These are phyloP conservation scores for Orientallactaga bullata DNA, from an alignment of 2,113 vertebrate species.

Conservation along the genomic window DNA sequence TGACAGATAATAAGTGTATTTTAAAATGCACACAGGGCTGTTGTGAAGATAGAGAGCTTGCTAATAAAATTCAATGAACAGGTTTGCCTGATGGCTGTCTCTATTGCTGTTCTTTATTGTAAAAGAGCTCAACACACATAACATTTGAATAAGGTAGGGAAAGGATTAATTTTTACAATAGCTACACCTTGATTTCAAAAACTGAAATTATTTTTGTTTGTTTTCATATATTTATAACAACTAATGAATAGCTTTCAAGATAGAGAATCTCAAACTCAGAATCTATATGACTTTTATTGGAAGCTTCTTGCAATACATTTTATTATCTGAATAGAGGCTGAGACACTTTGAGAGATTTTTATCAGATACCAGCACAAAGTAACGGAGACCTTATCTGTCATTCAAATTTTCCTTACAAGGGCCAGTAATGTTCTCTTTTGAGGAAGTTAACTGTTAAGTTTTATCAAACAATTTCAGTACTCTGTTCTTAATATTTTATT, in stretches of 20 bases:
- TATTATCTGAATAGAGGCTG: neutral
- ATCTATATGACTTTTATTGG: neutral
- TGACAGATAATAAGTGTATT: neutral
- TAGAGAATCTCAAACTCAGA: neutral
- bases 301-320: neutral
- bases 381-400: neutral
- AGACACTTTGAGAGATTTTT: neutral
- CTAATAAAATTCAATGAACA: neutral
- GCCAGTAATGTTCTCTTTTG: neutral
- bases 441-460: slow-evolving; percentile 19
- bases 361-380: slow-evolving; percentile 19
- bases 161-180: neutral
- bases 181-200: neutral
- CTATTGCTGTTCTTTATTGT: neutral
- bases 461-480: slow-evolving; percentile 6
- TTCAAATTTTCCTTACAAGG: neutral
- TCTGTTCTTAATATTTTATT: no score
- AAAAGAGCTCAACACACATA: neutral
- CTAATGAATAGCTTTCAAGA: neutral
- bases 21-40: neutral
- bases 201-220: neutral
- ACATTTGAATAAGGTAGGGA: neutral
- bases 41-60: neutral
- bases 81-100: neutral
- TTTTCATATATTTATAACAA: neutral